Conservation (phyloP, 1,140 invertebrate species). For the Aphelenchoides besseyi region DNA sequence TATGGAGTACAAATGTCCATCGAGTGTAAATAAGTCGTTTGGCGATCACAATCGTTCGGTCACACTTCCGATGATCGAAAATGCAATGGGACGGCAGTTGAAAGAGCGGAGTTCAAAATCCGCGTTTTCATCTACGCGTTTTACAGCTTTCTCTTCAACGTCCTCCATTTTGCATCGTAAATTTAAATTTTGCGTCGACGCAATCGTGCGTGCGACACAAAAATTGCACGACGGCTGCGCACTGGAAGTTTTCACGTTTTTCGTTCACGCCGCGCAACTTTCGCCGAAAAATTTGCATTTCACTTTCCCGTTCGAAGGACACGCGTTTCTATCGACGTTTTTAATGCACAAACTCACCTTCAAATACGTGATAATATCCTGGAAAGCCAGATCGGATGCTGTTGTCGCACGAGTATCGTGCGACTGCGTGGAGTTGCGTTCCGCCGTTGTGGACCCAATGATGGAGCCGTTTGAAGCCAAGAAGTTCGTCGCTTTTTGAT, state of each 20-base stretch:
- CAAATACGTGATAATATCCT: background rate
- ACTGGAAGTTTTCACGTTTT: background rate
- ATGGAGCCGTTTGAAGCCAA: background rate
- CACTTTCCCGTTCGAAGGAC: slow-evolving; percentile 7
- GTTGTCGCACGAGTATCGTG: background rate
- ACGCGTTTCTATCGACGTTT: no score
- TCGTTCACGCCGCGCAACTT: background rate
- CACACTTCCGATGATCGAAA: no score
- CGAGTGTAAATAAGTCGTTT: no score
- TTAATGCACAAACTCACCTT: background rate
- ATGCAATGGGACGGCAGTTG: background rate
- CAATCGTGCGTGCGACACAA: background rate
- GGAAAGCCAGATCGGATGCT: background rate
- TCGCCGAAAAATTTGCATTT: background rate
- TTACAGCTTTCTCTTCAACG: background rate
- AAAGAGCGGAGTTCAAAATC: background rate
- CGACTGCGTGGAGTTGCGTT: background rate
- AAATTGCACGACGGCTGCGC: background rate
- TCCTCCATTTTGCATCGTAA: background rate
- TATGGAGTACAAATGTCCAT: no score
- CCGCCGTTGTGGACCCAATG: slow-evolving; percentile 13
- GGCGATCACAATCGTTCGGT: no score
- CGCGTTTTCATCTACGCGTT: background rate
- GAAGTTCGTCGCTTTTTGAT: background rate
- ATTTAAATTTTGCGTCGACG: background rate